Conservation (phyloP, 2,888 invertebrate species). For the Belgica antarctica region DNA sequence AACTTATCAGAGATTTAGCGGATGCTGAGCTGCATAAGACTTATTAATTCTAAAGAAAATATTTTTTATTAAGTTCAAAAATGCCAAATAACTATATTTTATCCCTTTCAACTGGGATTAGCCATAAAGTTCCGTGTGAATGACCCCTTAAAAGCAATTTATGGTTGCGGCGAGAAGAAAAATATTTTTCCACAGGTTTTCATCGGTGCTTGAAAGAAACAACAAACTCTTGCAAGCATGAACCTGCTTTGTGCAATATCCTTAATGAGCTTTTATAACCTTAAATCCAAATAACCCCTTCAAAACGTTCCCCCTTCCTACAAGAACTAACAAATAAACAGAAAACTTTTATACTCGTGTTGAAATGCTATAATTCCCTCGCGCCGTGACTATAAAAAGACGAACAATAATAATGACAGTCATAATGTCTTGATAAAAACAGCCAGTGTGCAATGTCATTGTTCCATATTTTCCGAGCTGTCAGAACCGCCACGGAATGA, state of each 20-base stretch:
- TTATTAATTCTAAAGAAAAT: too few relatives aligned
- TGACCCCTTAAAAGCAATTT: too few relatives aligned
- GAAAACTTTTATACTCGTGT: background rate
- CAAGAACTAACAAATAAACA: background rate
- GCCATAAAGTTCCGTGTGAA: too few relatives aligned
- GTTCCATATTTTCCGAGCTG: background rate
- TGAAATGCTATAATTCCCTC: background rate
- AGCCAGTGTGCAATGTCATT: constrained; percentile 20
- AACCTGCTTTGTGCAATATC: background rate
- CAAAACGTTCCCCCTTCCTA: background rate
- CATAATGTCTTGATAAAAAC: background rate
- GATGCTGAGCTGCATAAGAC: too few relatives aligned
- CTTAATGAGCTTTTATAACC: background rate
- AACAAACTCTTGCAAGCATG: background rate
- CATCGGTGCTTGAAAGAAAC: too few relatives aligned
- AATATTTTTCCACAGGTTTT: too few relatives aligned
- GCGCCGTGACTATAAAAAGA: too few relatives aligned
- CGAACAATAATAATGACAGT: background rate
- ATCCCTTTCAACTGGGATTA: too few relatives aligned
- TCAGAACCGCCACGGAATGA: background rate
- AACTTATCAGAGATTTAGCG: too few relatives aligned
- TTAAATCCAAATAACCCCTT: background rate
- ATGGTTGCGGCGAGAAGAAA: too few relatives aligned
- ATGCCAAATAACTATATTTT: too few relatives aligned
- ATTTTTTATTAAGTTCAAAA: too few relatives aligned